Conservation (phyloP, 2,888 invertebrate species). For the Andrena fulva region DNA sequence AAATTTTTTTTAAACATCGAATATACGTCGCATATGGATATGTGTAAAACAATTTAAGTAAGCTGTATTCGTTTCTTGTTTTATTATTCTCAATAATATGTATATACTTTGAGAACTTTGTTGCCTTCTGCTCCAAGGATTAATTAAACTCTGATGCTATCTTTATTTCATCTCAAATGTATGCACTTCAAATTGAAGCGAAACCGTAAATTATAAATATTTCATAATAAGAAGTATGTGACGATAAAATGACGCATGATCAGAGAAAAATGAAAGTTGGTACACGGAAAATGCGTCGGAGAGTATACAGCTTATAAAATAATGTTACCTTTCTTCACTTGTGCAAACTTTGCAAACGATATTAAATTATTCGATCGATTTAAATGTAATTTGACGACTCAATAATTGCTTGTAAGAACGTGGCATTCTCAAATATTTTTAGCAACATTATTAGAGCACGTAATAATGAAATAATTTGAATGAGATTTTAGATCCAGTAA, state of each 20-base stretch:
- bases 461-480: slow-evolving; percentile 5
- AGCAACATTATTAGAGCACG: slow-evolving; percentile 7
- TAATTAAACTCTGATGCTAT: neutral
- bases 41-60: slow-evolving; percentile 1
- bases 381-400: slow-evolving; percentile 1
- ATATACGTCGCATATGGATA: neutral
- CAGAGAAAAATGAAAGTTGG: neutral
- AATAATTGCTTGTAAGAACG: neutral
- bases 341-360: neutral
- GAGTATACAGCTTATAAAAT: slow-evolving; percentile 3
- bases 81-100: neutral
- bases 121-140: neutral
- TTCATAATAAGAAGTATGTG: neutral
- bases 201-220: neutral
- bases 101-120: neutral
- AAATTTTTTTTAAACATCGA: slow-evolving; percentile 4
- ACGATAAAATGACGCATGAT: neutral
- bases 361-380: neutral
- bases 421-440: slow-evolving; percentile 1
- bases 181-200: neutral
- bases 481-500: slow-evolving; percentile 5
- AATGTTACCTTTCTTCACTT: slow-evolving; percentile 14
- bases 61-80: neutral
- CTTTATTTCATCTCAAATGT: neutral
- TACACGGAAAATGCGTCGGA: neutral